These are phyloP conservation scores for Boleophthalmus pectinirostris DNA, from an alignment of 2,113 vertebrate species.

Conservation along the genomic window DNA sequence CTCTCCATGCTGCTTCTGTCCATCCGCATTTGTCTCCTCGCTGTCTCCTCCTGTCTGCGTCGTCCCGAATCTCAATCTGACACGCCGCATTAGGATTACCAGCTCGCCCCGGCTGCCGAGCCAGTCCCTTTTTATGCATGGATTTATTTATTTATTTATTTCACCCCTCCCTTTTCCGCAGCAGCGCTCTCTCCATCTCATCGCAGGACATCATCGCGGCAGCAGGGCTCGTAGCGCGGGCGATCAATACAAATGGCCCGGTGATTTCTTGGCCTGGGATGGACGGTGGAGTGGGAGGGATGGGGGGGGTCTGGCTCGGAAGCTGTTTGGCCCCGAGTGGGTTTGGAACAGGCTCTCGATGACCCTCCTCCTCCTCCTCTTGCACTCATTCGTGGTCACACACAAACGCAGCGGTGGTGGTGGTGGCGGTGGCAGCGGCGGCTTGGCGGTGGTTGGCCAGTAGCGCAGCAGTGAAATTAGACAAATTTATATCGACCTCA, in stretches of 20 bases:
- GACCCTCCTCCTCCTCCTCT: constrained; percentile 20
- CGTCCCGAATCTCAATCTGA: constrained; percentile 55
- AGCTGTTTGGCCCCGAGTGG: constrained; percentile 24
- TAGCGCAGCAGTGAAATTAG: neutral
- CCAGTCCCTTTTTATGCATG: constrained; percentile 12
- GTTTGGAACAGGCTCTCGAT: constrained; percentile 35
- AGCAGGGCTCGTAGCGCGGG: constrained; percentile 32
- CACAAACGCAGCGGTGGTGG: neutral
- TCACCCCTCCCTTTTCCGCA: neutral
- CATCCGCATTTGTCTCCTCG: constrained; percentile 33
- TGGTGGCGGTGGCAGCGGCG: neutral
- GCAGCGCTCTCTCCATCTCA: constrained; percentile 27
- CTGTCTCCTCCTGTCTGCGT: constrained; percentile 26
- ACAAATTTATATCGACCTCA: constrained; percentile 27
- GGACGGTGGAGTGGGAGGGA: constrained; percentile 26
- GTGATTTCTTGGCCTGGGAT: constrained; percentile 48
- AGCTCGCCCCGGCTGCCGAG: neutral
- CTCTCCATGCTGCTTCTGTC: constrained; percentile 21
- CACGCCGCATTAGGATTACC: constrained; percentile 41
- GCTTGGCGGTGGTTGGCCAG: constrained; percentile 8
- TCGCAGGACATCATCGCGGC: constrained; percentile 17
- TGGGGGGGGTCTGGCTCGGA: constrained; percentile 29
- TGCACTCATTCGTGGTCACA: constrained; percentile 27
- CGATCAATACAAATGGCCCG: constrained; percentile 59
- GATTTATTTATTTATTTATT: neutral